phyloP scores from a whole-genome alignment of 2,888 invertebrate species.

The Drosophila lutescens region DNA sequence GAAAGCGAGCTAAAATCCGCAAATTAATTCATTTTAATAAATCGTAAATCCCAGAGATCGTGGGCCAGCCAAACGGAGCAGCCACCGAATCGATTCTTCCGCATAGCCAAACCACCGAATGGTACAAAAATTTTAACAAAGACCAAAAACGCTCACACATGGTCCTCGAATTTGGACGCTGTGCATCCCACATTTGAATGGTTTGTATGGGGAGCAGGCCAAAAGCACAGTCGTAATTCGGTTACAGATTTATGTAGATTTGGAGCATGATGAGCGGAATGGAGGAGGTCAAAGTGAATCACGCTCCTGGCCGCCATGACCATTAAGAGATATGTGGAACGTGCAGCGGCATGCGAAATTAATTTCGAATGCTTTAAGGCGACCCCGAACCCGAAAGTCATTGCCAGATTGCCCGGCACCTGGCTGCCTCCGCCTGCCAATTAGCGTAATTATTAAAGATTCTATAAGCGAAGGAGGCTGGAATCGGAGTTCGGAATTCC shows the following conservation, averaged over 20 bases:
- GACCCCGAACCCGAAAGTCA: constrained; percentile 45
- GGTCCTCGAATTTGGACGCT: constrained; percentile 21
- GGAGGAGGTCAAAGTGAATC: constrained; percentile 79
- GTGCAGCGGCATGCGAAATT: constrained; percentile 79
- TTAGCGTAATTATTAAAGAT: constrained; percentile 81
- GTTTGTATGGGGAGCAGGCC: constrained; percentile 33
- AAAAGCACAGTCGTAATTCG: constrained; percentile 55
- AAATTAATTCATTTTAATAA: constrained; percentile 81
- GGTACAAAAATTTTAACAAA: constrained; percentile 65
- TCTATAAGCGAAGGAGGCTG: constrained; percentile 47
- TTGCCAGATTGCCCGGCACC: constrained; percentile 64
- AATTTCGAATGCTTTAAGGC: constrained; percentile 52
- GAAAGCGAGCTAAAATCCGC: constrained; percentile 61
- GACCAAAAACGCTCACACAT: constrained; percentile 62
- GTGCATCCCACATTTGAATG: constrained; percentile 42
- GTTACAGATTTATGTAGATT: constrained; percentile 81
- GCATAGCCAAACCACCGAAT: constrained; percentile 55
- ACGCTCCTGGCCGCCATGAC: constrained; percentile 72
- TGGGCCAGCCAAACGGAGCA: constrained; percentile 37
- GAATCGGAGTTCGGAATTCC: constrained; percentile 20
- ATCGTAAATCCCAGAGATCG: constrained; percentile 56
- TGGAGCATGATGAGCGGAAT: constrained; percentile 66
- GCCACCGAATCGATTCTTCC: constrained; percentile 61
- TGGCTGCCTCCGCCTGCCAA: constrained; percentile 68
- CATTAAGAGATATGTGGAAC: constrained; percentile 73